Conservation (phyloP, 2,113 vertebrate genomes). For the Apistogramma diplotaenia region DNA sequence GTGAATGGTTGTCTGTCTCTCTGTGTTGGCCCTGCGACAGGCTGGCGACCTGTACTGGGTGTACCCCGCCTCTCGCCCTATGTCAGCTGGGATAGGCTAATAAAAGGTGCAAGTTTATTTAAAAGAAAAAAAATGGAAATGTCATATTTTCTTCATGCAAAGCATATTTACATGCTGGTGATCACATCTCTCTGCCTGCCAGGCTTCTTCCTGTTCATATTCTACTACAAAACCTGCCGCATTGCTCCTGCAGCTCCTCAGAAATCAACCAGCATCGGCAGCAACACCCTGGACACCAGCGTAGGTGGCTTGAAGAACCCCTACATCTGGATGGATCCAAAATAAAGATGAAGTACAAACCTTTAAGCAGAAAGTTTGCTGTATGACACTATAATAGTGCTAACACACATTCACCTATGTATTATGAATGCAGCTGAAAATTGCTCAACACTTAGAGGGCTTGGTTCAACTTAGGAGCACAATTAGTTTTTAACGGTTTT, state of each 20-base stretch:
- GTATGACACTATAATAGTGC: not conserved
- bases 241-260: not conserved
- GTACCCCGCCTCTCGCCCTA: too few species aligned
- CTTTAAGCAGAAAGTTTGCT: not conserved
- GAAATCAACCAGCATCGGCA: not conserved
- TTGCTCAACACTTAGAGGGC: not conserved
- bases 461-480: not conserved
- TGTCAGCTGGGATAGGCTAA: too few species aligned
- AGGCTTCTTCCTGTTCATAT: constrained; percentile 78
- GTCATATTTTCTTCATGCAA: not conserved
- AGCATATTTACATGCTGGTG: not conserved
- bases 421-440: not conserved
- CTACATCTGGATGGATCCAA: not conserved
- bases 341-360: not conserved
- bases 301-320: constrained; percentile 29
- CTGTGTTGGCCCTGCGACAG: too few species aligned
- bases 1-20: too few species aligned
- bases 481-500: too few species aligned
- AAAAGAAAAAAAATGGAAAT: not conserved
- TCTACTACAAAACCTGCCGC: constrained; percentile 63
- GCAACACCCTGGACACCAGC: not conserved
- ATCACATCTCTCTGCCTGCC: not conserved
- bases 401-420: not conserved
- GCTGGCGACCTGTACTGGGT: too few species aligned
- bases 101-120: not conserved